Percentiles rank a stretch among this genome's conserved stretches.
Evolutionary conservation across 2,797 vertebrate genomes (phyloP).

Genomic region (Anabas testudineus): DNA sequence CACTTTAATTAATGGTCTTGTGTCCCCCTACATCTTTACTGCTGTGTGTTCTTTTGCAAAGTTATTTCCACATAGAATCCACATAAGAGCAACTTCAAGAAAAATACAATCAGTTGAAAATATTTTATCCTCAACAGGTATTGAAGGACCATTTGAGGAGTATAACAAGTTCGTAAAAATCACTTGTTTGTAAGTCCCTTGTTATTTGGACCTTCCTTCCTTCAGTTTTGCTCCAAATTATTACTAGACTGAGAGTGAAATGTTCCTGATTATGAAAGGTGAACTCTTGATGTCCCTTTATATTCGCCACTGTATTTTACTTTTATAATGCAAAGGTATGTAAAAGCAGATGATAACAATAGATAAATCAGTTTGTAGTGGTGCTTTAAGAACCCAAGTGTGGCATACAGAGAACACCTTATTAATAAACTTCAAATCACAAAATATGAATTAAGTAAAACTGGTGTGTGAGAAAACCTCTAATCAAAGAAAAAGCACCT

Average conservation of each 20-base stretch:
- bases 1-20: constrained; percentile 69
- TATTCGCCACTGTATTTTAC: constrained; percentile 73
- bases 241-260: constrained; percentile 77
- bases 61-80: constrained; percentile 81
- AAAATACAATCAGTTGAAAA: constrained; percentile 85
- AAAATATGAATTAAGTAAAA: constrained; percentile 63
- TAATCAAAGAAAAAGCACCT: constrained; percentile 69
- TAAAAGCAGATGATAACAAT: constrained; percentile 55
- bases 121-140: constrained; percentile 89
- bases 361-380: constrained; percentile 58
- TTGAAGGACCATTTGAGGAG: constrained; percentile 88
- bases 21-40: constrained; percentile 69
- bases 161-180: constrained; percentile 86
- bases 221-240: constrained; percentile 83
- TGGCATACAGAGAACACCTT: constrained; percentile 58
- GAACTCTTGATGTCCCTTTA: constrained; percentile 75
- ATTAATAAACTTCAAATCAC: constrained; percentile 55
- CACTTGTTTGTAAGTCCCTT: constrained; percentile 86
- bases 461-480: constrained; percentile 74
- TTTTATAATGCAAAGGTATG: constrained; percentile 70
- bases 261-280: constrained; percentile 79
- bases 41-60: constrained; percentile 80
- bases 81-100: constrained; percentile 76
- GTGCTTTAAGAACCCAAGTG: constrained; percentile 60
- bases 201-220: constrained; percentile 86